Conservation (phyloP, 2,888 invertebrate genomes). For the Chydorus sphaericus region DNA sequence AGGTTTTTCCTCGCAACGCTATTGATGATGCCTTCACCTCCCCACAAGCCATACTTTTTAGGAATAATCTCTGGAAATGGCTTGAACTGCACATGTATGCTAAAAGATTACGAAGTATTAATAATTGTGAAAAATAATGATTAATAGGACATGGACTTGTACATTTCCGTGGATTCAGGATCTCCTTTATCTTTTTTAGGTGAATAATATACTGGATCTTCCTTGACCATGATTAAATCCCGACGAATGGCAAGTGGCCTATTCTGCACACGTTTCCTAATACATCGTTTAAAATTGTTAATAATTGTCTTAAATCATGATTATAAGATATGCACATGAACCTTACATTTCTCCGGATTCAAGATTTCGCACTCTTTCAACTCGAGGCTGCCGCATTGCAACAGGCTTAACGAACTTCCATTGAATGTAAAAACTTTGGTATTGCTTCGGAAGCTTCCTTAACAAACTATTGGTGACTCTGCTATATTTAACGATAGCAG, state of each 20-base stretch:
- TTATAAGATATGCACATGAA: background rate
- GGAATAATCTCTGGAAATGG: constrained; percentile 63
- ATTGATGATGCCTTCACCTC: constrained; percentile 84
- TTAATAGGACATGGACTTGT: no score
- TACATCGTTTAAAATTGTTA: constrained; percentile 11
- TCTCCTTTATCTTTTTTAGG: no score
- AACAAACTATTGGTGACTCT: no score
- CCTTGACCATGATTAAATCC: no score
- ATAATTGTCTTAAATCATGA: background rate
- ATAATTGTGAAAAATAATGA: no score
- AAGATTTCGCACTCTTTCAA: constrained; percentile 56
- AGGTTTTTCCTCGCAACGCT: constrained; percentile 57
- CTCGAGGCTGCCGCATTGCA: constrained; percentile 53
- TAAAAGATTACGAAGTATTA: no score
- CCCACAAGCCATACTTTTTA: constrained; percentile 81
- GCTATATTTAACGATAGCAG: no score
- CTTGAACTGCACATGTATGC: constrained; percentile 53
- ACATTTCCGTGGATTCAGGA: no score
- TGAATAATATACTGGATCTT: no score
- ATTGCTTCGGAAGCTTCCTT: constrained; percentile 66
- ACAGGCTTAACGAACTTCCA: constrained; percentile 51
- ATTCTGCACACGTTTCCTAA: constrained; percentile 55
- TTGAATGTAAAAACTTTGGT: constrained; percentile 72
- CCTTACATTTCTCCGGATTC: constrained; percentile 53
- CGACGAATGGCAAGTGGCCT: no score